These are phyloP conservation scores for Eretmochelys imbricata DNA, from an alignment of 2,113 vertebrate species.

Conservation along the genomic window DNA sequence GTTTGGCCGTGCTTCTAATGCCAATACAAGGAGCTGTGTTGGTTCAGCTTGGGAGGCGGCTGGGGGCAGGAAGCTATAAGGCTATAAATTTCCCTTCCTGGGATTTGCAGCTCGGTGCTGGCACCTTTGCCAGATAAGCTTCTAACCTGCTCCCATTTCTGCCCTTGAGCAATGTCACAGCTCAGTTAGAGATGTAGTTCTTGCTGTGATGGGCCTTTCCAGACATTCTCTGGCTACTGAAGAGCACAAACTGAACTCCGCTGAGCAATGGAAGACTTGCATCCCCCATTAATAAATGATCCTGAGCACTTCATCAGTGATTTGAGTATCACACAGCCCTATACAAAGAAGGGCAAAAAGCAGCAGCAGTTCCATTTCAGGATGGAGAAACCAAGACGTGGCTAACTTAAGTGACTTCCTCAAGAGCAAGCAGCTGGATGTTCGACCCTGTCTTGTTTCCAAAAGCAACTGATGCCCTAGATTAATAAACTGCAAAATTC, in stretches of 20 bases:
- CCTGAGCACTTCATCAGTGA: rapidly evolving
- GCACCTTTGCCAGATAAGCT: neutral
- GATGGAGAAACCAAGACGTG: rapidly evolving
- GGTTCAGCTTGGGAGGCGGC: neutral
- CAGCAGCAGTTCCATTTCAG: neutral
- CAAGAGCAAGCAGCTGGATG: neutral
- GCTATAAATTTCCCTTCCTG: neutral
- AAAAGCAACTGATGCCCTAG: neutral
- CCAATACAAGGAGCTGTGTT: neutral
- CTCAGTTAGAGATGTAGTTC: rapidly evolving
- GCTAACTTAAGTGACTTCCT: neutral
- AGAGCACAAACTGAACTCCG: neutral
- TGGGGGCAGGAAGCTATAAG: neutral
- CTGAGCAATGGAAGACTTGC: neutral
- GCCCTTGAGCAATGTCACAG: neutral
- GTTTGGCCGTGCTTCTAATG: neutral
- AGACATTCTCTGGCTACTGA: neutral
- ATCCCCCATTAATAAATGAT: rapidly evolving
- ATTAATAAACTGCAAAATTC: neutral
- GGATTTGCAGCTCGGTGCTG: neutral
- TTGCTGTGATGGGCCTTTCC: neutral
- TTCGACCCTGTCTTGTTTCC: rapidly evolving
- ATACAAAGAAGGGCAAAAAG: neutral
- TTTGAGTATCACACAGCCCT: rapidly evolving
- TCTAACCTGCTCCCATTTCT: neutral